Base-by-base conservation (phyloP, 2,888 invertebrate species). In the Luperina testacea region DNA sequence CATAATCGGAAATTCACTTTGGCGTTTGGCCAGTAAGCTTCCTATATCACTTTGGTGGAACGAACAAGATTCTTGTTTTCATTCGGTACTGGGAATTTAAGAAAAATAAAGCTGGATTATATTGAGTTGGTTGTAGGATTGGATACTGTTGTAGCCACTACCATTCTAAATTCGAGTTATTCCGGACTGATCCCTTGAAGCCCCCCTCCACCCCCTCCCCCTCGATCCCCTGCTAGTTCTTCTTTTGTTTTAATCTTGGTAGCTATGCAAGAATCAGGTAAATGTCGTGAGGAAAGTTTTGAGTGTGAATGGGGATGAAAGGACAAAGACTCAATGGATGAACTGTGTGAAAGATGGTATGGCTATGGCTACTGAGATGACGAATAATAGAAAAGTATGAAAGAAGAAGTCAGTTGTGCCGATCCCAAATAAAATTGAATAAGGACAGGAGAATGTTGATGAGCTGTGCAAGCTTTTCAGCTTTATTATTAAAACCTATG, bases 1-100 rank as follows among this genome's bases (percentile, higher is more conserved):
- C 91, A 93, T 93, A 93, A 94, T 93, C 93, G 93, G 92, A 94
- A 94, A 93, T 92, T 92, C 92, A 93, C 93, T 94, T 95, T 95
- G 95, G 95, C 93, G 85, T 81, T 81, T 79, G 84, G 92, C 94
- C 95, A 95, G 92, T 90, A 82, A 88, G 90, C 91, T 92, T 92
- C 91, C 91, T 91, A 91, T 83, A 89, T 85, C 82, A 87, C 90
- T 90, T 75, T 61, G 75, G 78, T 77, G 70, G 81, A 77, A 86
- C 85, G 85, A 53, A 87, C 83, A 80, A 87, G 85, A 87, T 85
- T 85, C 81, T 48, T 86, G 83, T 86, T 85, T 83, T 72, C 69
- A 67, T 85, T 65, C 72, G 45, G 57, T 73, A 75, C 45, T 48
- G 42, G 20, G 53, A 61, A 67, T 76, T 82, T 59, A 69, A 67